A percentile compares a stretch with the other conserved stretches of the same genome.
phyloP scores from a whole-genome alignment of 2,888 invertebrate species.

The Drosophila ezoana region DNA sequence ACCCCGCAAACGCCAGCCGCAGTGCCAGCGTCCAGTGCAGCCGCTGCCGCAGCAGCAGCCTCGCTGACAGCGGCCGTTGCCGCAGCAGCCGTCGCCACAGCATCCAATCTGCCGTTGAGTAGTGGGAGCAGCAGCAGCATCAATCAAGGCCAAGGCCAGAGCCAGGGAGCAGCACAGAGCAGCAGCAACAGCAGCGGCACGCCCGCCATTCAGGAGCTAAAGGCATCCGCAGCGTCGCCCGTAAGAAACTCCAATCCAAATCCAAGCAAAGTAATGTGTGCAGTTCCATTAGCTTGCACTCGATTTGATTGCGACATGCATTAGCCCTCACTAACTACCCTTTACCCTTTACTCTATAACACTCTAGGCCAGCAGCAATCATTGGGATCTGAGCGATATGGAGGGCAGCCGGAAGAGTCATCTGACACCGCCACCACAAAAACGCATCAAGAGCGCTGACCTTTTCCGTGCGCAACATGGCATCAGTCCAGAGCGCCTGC shows the following conservation, averaged over 20 bases:
- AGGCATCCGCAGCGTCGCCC: constrained; percentile 85
- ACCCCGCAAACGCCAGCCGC: constrained; percentile 33
- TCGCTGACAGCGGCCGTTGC: constrained; percentile 63
- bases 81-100: constrained; percentile 60
- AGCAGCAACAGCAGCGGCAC: constrained; percentile 64
- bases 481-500: constrained; percentile 84
- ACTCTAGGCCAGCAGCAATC: constrained; percentile 81
- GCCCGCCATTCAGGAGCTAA: constrained; percentile 84
- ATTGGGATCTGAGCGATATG: constrained; percentile 88
- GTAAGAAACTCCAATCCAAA: constrained; percentile 83
- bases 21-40: constrained; percentile 59
- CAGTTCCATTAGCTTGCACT: constrained; percentile 64
- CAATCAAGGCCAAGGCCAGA: constrained; percentile 9
- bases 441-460: constrained; percentile 90
- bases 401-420: constrained; percentile 85
- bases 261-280: constrained; percentile 82
- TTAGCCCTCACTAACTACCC: not conserved
- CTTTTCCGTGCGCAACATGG: constrained; percentile 88
- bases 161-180: constrained; percentile 5
- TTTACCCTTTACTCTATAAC: not conserved
- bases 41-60: constrained; percentile 62
- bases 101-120: constrained; percentile 43
- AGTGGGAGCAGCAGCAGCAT: constrained; percentile 24
- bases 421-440: constrained; percentile 88
- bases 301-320: constrained; percentile 13